Percentiles rank a stretch among this genome's conserved stretches.
Evolutionary conservation across 2,888 invertebrate species (phyloP).

Genomic region (Cataglyphis livida): DNA sequence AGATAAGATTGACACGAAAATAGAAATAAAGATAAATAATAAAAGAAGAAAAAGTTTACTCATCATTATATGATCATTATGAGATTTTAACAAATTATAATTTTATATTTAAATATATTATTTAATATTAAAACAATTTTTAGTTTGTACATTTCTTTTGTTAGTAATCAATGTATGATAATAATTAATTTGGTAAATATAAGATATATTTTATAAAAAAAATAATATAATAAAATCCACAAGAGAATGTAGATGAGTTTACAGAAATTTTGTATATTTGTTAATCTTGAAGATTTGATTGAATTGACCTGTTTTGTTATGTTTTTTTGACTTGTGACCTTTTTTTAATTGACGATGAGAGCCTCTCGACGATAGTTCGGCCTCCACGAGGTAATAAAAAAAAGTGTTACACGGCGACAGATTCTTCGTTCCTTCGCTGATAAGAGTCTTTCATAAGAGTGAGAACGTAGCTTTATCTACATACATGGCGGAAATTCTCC

Average conservation of each 20-base stretch:
- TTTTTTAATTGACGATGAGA: slow-evolving; percentile 28
- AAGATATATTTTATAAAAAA: neutral
- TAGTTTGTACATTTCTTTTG: neutral
- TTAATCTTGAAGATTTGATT: neutral
- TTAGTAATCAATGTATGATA: neutral
- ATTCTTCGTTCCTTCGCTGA: slow-evolving; percentile 57
- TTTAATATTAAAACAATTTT: neutral
- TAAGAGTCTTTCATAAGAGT: slow-evolving; percentile 62
- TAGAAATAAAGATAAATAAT: neutral
- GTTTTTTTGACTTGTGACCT: neutral
- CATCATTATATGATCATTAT: neutral
- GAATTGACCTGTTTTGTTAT: slow-evolving; percentile 3
- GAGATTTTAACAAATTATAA: neutral
- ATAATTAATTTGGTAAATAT: neutral
- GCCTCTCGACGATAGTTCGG: slow-evolving; percentile 38
- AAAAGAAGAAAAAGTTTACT: neutral
- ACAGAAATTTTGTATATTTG: neutral
- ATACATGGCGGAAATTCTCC: slow-evolving; percentile 56
- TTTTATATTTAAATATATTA: neutral
- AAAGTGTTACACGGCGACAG: slow-evolving; percentile 56
- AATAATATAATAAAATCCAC: neutral
- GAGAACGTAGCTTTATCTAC: slow-evolving; percentile 60
- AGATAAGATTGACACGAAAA: neutral
- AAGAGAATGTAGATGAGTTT: slow-evolving; percentile 1
- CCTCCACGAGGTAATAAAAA: slow-evolving; percentile 65